Base-by-base conservation (phyloP, 2,113 vertebrate species). In the Ellobius talpinus region DNA sequence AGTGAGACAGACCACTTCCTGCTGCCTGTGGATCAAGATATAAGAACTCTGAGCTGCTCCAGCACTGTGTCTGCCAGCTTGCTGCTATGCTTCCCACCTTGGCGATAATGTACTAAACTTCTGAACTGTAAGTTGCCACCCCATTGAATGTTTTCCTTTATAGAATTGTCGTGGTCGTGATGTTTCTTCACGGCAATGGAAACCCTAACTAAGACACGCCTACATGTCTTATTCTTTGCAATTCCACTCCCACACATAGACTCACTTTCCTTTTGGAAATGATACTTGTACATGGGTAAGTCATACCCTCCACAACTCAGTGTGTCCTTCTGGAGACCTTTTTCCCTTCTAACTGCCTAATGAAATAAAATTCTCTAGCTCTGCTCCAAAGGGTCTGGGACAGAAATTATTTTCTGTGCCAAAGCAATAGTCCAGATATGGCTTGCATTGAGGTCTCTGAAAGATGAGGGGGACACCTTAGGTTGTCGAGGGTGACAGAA, bases 201-300 rank as follows among this genome's bases (percentile, higher is more conserved):
- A 70, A 72, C 17, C 16, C 68, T 72, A n/a, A n/a, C 66, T 70
- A 7, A 36, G 68, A 72, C 17, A n/a, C 1, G 17, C 68, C 29
- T 19, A n/a, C 19, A 21, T 81, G 33, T 81, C 19, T 33, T n/a
- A n/a, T 50, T 58, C 19, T 81, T 55, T 58, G 78, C 10, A n/a
- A 58, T 5, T 5, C 52, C 19, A 5, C 33, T 2, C 11, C 9
- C 23, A 1, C 19, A 1, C 29, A 33, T 26, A 47, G 16, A 11
- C 50, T 23, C 36, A 81, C 21, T 58, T 47, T 81, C 50, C 36
- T 81, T 33, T 77, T 50, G 26, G 45, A 47, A 29, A 50, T 77
- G 45, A 17, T 10, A 52, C 45, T 77, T 77, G 45, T 13, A 17
- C 24, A 4, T 16, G 14, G 76, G 2, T 78, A 52, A 78, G 29